Evolutionary conservation across 1,140 invertebrate genomes (phyloP).

Genomic region (Laupala kohalensis): DNA sequence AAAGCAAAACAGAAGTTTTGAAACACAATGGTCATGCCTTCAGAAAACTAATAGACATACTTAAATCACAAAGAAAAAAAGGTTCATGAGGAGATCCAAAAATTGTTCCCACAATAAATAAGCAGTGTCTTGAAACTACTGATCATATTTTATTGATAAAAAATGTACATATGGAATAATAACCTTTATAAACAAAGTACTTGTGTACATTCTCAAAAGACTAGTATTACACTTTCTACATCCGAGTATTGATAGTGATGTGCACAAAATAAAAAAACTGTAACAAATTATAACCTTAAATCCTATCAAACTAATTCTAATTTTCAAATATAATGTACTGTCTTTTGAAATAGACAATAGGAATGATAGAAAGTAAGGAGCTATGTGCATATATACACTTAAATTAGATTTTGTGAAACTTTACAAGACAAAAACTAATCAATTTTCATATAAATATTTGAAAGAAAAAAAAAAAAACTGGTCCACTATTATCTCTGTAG

Average conservation of each 20-base stretch:
- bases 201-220: not conserved
- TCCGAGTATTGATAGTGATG: not conserved
- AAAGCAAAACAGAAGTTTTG: too few species aligned
- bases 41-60: too few species aligned
- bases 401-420: not conserved
- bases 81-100: too few species aligned
- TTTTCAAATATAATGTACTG: not conserved
- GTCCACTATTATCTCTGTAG: not conserved
- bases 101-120: too few species aligned
- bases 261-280: not conserved
- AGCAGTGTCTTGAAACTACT: not conserved
- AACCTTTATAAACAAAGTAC: not conserved
- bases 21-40: too few species aligned
- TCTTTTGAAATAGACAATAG: not conserved
- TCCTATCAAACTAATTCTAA: not conserved
- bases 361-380: not conserved
- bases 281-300: not conserved
- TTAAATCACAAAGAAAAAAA: too few species aligned
- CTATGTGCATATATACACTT: not conserved
- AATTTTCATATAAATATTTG: not conserved
- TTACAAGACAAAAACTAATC: not conserved
- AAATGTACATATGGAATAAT: not conserved
- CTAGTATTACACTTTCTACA: not conserved
- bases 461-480: not conserved
- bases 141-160: constrained; percentile 1